A percentile compares a stretch with the other conserved stretches of the same genome.
Evolutionary conservation across 2,113 vertebrate genomes (phyloP).

Genomic region (Calidris pugnax): DNA sequence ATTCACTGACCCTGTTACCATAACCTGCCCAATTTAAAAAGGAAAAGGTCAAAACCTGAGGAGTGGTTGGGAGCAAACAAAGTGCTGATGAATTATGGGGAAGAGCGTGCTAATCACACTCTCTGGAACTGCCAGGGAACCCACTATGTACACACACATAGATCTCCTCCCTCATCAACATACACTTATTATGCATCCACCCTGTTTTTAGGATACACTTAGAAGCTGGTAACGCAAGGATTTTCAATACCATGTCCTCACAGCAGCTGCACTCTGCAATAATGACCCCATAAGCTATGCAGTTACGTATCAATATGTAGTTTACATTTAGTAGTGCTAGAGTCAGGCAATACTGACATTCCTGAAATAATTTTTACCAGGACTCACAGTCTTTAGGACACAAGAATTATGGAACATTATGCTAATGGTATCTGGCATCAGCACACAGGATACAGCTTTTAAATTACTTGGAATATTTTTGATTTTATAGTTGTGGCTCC

Average conservation of each 20-base stretch:
- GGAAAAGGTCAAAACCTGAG: neutral
- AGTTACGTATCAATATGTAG: accelerated
- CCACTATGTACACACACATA: accelerated
- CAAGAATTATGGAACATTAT: neutral
- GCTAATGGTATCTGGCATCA: neutral
- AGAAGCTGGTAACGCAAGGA: neutral
- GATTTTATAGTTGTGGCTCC: neutral
- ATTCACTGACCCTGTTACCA: neutral
- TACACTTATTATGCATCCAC: neutral
- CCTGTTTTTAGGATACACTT: neutral
- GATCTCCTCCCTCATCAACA: neutral
- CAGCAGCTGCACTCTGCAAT: neutral
- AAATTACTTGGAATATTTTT: neutral
- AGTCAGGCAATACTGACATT: neutral
- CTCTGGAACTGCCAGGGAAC: neutral
- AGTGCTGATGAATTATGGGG: neutral
- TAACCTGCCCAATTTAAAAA: neutral
- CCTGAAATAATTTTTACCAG: neutral
- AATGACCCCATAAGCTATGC: neutral
- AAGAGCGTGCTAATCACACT: accelerated
- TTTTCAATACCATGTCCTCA: neutral
- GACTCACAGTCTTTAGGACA: neutral
- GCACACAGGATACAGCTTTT: neutral
- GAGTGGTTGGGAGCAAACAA: neutral
- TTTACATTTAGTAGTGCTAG: neutral